These are phyloP conservation scores for Mormyrops boulengeri DNA, from an alignment of 2,797 vertebrate genomes.

Conservation along the genomic window DNA sequence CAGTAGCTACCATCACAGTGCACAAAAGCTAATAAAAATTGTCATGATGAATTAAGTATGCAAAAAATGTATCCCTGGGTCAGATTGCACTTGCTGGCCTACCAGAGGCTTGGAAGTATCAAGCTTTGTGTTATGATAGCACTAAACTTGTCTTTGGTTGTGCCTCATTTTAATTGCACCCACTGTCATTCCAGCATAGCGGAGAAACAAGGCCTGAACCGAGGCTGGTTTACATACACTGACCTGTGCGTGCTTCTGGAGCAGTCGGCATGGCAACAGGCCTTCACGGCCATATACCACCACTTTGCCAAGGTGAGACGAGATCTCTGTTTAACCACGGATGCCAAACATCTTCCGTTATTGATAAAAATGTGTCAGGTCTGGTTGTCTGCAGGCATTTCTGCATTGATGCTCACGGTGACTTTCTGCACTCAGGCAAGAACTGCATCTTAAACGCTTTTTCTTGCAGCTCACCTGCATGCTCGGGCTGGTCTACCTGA, in stretches of 20 bases:
- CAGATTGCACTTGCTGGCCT: background rate
- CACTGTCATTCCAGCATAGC: conserved; percentile 67
- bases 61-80: background rate
- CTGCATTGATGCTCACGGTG: background rate
- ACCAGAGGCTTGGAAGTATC: background rate
- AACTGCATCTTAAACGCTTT: background rate
- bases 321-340: background rate
- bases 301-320: conserved; percentile 78
- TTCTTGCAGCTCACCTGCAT: conserved; percentile 76
- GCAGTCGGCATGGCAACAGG: conserved; percentile 77
- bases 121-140: background rate
- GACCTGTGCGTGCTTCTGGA: conserved; percentile 92
- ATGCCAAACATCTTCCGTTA: background rate
- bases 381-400: background rate
- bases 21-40: background rate
- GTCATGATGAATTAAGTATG: background rate
- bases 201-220: conserved; percentile 77
- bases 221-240: conserved; percentile 97
- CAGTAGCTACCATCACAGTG: background rate
- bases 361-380: background rate
- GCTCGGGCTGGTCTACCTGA: conserved; percentile 82
- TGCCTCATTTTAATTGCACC: background rate
- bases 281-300: conserved; percentile 76
- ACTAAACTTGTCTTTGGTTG: background rate
- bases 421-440: background rate